Base-by-base conservation (phyloP, 2,113 vertebrate genomes). In the Ivindomyrus marchei region DNA sequence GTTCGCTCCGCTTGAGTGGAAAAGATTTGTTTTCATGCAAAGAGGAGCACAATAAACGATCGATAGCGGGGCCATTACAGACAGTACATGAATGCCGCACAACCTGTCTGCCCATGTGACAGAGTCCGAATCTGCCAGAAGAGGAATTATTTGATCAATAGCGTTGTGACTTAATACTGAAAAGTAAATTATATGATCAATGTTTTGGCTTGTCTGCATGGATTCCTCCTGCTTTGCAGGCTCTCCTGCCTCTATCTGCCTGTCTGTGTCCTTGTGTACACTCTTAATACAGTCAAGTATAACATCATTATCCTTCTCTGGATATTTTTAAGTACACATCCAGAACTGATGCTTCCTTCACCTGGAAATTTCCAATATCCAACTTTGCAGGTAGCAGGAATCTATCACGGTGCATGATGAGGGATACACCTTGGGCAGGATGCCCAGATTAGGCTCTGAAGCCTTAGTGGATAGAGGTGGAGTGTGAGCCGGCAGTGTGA, bases 181-280 rank as follows among this genome's bases (percentile, higher is more conserved):
- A 94, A 94, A 96, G 96, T 95, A 96, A 96, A 96, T 96, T 96
- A 96, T 96, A 94, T 94, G 95, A 96, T 96, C 95, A 95, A 95
- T 96, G 94, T 88, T 94, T 92, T 93, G 31, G 31, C 31, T 31
- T 49, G 19, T 87, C 31, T 90, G 89, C 45, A 56, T 46, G 21
- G n/a, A 56, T 52, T 88, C 66, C 21, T 45, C 85, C 62, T 45
- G 66, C 85, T 90, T 46, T 87, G 62, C 24, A n/a, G 85, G 2
- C 36, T 46, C 50, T 24, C 87, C 42, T 91, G 39, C 50, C 49
- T 83, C 49, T 58, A 45, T 49, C 45, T 87, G 83, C 21, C 88
- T 86, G 89, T 88, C 70, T 83, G 27, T 58, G n/a, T 84, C 21
- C 62, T 24, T 91, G 90, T 58, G 42, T 84, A 15, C 13, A n/a